Conservation (phyloP, 2,888 invertebrate species). For the Nomada goodeniana region DNA sequence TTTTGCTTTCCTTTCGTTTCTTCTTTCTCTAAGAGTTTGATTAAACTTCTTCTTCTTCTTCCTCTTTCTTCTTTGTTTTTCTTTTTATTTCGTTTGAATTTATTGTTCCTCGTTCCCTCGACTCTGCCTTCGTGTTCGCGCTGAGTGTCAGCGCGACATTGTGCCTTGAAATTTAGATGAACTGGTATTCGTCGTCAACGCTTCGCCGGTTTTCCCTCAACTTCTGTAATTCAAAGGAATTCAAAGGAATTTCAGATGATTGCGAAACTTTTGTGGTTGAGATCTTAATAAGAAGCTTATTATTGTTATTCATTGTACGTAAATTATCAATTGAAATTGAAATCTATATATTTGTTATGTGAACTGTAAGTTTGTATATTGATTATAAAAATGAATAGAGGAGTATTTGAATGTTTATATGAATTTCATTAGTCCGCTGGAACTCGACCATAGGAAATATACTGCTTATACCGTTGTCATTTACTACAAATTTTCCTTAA, state of each 20-base stretch:
- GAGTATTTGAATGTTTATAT: no score
- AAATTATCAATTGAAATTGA: no score
- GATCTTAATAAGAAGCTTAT: no score
- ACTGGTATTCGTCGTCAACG: slow-evolving; percentile 62
- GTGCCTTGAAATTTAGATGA: slow-evolving; percentile 63
- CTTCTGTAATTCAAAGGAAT: slow-evolving; percentile 68
- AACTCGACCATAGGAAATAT: no score
- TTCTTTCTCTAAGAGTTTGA: slow-evolving; percentile 27
- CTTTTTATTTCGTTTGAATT: slow-evolving; percentile 7
- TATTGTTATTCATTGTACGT: no score
- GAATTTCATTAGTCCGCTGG: no score
- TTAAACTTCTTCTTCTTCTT: neutral
- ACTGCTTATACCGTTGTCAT: no score
- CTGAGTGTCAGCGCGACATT: slow-evolving; percentile 47
- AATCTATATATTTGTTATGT: no score
- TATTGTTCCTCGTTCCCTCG: slow-evolving; percentile 36
- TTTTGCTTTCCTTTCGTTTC: neutral
- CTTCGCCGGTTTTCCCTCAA: slow-evolving; percentile 59
- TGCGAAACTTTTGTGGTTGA: neutral
- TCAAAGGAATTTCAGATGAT: neutral
- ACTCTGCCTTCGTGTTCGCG: slow-evolving; percentile 58
- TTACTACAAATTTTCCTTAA: no score
- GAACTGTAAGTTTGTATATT: no score
- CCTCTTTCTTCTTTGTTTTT: slow-evolving; percentile 15
- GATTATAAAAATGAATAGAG: no score